Base-by-base conservation (phyloP, 1,140 invertebrate species). In the Rhagoletis zephyria region DNA sequence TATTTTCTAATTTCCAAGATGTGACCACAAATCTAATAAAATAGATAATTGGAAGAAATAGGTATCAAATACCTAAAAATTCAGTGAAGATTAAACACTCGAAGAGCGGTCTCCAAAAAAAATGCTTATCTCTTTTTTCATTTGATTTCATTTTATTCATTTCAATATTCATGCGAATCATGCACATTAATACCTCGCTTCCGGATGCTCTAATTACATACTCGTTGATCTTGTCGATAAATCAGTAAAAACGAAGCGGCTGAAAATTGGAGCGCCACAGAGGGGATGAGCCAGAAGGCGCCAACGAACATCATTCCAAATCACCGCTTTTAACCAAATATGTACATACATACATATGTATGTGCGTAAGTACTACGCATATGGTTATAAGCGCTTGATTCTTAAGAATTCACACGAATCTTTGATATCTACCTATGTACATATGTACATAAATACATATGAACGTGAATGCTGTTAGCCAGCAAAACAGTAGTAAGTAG, bases 121-220 rank as follows among this genome's bases (percentile, higher is more conserved):
- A n/a, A n/a, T n/a, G n/a, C n/a, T n/a, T n/a, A n/a, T n/a, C 3
- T 30, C 3, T 10, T 12, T 67, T 7, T 10, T 67, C 40, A 30
- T 67, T 67, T 67, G 5, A 56, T 56, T 56, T 56, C 5, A 10
- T 10, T 56, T 10, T 7, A 30, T 40, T 14, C 64, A 67, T 42
- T 67, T 67, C 64, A 67, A 40, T 67, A 67, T 67, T 67, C 19
- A 10, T 67, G 40, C 64, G 64, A 67, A 74, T 74, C 67, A 74
- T 74, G 67, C 42, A 12, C 67, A 74, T 42, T 74, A 74, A 74
- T 74, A 40, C 67, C 67, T 45, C 40, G 67, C 67, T 74, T 74
- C 67, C 67, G 67, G 67, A 45, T 74, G 67, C 67, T 74, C 67
- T 74, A 74, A 74, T 74, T 74, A 74, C 45, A 74, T 74, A 74